Conservation (phyloP, 2,113 vertebrate genomes). For the Montifringilla adamsi region DNA sequence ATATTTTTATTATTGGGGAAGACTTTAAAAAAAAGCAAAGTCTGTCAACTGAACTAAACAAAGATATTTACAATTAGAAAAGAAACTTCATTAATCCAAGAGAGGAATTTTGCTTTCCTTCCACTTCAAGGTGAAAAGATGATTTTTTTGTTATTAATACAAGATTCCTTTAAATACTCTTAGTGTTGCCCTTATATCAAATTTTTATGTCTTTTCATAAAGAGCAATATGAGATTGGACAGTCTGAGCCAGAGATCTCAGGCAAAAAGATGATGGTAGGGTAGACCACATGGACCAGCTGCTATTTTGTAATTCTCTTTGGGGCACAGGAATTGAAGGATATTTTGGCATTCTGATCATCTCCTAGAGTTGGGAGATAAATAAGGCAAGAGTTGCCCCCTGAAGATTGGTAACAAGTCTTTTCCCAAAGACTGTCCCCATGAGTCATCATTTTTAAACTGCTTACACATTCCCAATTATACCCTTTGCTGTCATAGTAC, state of each 20-base stretch:
- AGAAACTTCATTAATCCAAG: neutral
- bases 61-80: neutral
- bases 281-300: neutral
- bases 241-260: neutral
- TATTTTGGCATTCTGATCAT: neutral
- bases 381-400: neutral
- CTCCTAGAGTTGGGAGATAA: neutral
- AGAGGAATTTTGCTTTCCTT: neutral
- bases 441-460: neutral
- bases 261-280: neutral
- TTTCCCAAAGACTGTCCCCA: neutral
- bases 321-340: neutral
- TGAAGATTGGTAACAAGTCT: neutral
- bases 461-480: constrained; percentile 82
- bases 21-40: neutral
- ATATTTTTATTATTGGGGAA: neutral
- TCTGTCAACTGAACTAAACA: neutral
- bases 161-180: neutral
- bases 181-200: neutral
- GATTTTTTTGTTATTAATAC: neutral
- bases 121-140: neutral
- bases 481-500: constrained; percentile 78
- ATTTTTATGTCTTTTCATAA: neutral
- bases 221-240: neutral
- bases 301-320: neutral